Percentiles rank a stretch among this genome's conserved stretches.
phyloP scores from a whole-genome alignment of 2,797 vertebrate species.

The Melanotaenia boesemani region DNA sequence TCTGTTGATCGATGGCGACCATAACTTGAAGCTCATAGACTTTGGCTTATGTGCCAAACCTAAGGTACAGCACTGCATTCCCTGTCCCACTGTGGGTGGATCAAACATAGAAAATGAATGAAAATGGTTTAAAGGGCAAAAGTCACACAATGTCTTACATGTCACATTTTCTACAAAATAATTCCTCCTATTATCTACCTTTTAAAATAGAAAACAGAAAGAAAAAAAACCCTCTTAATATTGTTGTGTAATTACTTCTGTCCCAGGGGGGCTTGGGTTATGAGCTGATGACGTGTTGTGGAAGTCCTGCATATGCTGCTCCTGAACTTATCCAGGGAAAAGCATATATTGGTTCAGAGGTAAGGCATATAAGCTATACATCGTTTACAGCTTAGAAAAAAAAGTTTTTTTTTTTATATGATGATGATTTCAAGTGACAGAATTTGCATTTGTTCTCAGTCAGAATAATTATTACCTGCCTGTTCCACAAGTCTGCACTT shows the following conservation, averaged over 20 bases:
- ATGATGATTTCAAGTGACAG: constrained; percentile 22
- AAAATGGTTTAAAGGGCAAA: not conserved
- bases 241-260: constrained; percentile 10
- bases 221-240: not conserved
- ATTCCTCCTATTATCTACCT: not conserved
- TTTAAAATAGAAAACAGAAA: not conserved
- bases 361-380: constrained; percentile 53
- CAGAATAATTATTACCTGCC: constrained; percentile 41
- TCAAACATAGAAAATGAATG: not conserved
- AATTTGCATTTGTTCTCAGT: constrained; percentile 44
- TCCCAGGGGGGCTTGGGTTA: constrained; percentile 90
- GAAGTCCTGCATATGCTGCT: constrained; percentile 95
- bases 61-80: constrained; percentile 82
- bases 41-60: constrained; percentile 97
- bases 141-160: not conserved
- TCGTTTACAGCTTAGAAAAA: constrained; percentile 10
- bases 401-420: not conserved
- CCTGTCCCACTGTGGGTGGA: constrained; percentile 10
- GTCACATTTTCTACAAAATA: not conserved
- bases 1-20: constrained; percentile 91
- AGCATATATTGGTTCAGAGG: constrained; percentile 96
- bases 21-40: constrained; percentile 95
- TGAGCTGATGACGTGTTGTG: constrained; percentile 92
- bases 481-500: constrained; percentile 47
- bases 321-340: constrained; percentile 96